A percentile compares a stretch with the other conserved stretches of the same genome.
Evolutionary conservation across 1,140 invertebrate genomes (phyloP).

Genomic region (Pygmarrhopalites habei): DNA sequence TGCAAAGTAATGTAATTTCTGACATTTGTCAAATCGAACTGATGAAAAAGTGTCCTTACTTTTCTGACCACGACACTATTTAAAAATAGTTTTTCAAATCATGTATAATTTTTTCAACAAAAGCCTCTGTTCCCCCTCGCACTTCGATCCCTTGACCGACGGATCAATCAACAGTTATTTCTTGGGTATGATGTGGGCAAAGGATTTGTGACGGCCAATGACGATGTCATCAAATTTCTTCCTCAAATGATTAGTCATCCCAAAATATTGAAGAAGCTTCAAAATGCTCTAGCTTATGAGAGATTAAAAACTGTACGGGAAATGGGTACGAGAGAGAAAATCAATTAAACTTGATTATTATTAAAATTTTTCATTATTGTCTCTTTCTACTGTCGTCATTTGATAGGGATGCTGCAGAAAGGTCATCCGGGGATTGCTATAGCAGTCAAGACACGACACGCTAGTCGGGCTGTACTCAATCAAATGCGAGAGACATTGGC

Average conservation of each 20-base stretch:
- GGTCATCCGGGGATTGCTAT: slow-evolving; percentile 47
- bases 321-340: slow-evolving; percentile 22
- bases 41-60: too few relatives aligned
- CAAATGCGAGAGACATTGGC: slow-evolving; percentile 43
- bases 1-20: too few relatives aligned
- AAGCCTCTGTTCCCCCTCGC: slow-evolving; percentile 25
- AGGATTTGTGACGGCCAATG: slow-evolving; percentile 52
- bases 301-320: slow-evolving; percentile 20
- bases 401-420: slow-evolving; percentile 42
- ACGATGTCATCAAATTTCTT: slow-evolving; percentile 51
- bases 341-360: neutral
- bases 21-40: too few relatives aligned
- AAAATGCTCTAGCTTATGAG: slow-evolving; percentile 20
- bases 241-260: slow-evolving; percentile 52
- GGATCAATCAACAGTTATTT: slow-evolving; percentile 28
- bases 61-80: too few relatives aligned
- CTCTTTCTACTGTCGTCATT: too few relatives aligned
- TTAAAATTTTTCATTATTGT: too few relatives aligned
- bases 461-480: slow-evolving; percentile 47
- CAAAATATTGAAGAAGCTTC: slow-evolving; percentile 23
- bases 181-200: slow-evolving; percentile 41
- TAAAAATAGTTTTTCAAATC: neutral
- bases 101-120: neutral
- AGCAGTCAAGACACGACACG: slow-evolving; percentile 48
- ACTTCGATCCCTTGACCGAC: slow-evolving; percentile 40